Evolutionary conservation across 30 jellyfish, hydroid and myxozoan species (phyloP).

Genomic region (Sanderia malayensis): DNA sequence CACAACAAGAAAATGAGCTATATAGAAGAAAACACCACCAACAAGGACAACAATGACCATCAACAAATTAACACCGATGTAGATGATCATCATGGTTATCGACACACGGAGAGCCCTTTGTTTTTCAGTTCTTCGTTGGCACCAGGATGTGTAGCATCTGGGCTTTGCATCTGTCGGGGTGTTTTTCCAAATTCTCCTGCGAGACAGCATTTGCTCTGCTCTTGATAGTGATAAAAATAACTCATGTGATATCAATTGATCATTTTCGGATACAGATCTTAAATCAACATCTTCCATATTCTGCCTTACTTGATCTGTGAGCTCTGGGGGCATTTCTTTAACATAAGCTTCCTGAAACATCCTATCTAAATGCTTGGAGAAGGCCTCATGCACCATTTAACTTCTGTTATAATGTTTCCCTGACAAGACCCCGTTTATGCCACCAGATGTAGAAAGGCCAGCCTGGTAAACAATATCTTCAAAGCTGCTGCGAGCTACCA

Average conservation of each 20-base stretch:
- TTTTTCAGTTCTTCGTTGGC: slow-evolving; percentile 3
- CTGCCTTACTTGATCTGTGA: background rate
- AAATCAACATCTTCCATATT: background rate
- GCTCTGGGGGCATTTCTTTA: background rate
- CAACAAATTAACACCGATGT: no score
- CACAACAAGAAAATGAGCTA: no score
- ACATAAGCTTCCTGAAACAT: slow-evolving; percentile 9
- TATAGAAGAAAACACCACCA: no score
- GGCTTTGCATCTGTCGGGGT: slow-evolving; percentile 3
- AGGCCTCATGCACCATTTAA: slow-evolving; percentile 28
- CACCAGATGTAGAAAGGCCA: slow-evolving; percentile 26
- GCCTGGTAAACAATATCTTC: slow-evolving; percentile 2
- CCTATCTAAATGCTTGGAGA: slow-evolving; percentile 6
- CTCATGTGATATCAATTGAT: background rate
- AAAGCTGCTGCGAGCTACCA: background rate
- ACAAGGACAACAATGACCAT: no score
- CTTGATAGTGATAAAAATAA: background rate
- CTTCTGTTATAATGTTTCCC: slow-evolving; percentile 26
- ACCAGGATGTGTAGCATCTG: slow-evolving; percentile 14
- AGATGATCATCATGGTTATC: no score
- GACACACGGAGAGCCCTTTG: slow-evolving; percentile 12
- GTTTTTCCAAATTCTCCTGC: slow-evolving; percentile 16
- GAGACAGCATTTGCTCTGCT: background rate
- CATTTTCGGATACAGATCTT: background rate
- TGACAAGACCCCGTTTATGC: slow-evolving; percentile 15